Base-by-base conservation (phyloP, 2,113 vertebrate species). In the Calyptomena viridis region DNA sequence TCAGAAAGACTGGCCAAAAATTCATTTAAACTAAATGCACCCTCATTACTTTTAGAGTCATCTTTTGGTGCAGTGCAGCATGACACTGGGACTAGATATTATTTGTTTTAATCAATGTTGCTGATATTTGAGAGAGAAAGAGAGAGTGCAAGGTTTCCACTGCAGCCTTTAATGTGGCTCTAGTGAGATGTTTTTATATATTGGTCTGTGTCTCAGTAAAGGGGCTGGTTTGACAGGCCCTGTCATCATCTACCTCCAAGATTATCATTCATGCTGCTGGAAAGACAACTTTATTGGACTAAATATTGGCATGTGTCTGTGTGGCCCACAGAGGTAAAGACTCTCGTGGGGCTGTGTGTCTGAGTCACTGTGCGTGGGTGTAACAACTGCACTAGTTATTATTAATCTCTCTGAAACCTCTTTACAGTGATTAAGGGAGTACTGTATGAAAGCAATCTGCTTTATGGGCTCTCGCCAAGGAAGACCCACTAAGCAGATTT, bases 361-460 rank as follows among this genome's bases (percentile, higher is more conserved):
- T 97, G 95, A 96, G 92, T 96, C 96, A 96, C 93, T 60, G 66
- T 14, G 66, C 0, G 94, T 93, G 88, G 93, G 94, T 95, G 92
- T 92, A 95, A 88, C 47, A 72, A 95, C 93, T 75, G 64, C 79
- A 72, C 73, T 74, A 60, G 93, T 97, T 97, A 95, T 97, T 96
- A 96, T 94, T 96, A 96, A 96, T 97, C 92, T 96, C 90, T 75
- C 84, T 78, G 83, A 96, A 96, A 93, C 88, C 82, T 94, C 76
- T 94, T 96, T 92, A 64, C 56, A 75, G 85, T 96, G 94, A 96
- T 96, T 97, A 96, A 95, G 85, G 64, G 85, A 94, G 79, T 68
- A 81, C 72, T 84, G 68, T 84, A 72, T 72, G 88, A 96, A 94
- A 96, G 90, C 94, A 97, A 92, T 74, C 82, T 85, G 93, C 55